A percentile compares a stretch with the other conserved stretches of the same genome.
Evolutionary conservation across 1,140 invertebrate genomes (phyloP).

Genomic region (Neodiprion virginianus): DNA sequence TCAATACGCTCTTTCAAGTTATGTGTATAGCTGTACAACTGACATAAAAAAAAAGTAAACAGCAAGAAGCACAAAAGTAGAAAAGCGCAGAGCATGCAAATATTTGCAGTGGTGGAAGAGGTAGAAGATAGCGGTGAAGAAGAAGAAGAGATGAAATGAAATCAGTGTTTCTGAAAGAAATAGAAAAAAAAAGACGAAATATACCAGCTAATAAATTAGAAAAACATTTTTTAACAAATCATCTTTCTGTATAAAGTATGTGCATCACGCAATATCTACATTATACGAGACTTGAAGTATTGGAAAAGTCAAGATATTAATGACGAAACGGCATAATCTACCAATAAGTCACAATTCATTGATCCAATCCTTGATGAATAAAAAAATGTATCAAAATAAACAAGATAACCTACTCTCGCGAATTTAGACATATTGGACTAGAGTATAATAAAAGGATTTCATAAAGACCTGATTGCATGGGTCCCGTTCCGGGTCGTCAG

Average conservation of each 20-base stretch:
- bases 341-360: not conserved
- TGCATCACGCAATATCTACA: no score
- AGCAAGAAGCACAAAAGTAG: not conserved
- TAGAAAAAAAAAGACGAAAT: slow-evolving; percentile 27
- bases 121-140: slow-evolving; percentile 35
- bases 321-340: not conserved
- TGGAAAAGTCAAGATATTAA: not conserved
- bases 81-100: not conserved
- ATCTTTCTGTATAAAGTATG: no score
- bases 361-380: not conserved
- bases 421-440: slow-evolving; percentile 26
- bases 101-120: not conserved
- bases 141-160: slow-evolving; percentile 32
- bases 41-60: not conserved
- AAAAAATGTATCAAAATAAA: slow-evolving; percentile 20
- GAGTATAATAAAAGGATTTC: slow-evolving; percentile 23
- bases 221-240: no score
- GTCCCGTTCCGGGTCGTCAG: slow-evolving; percentile 47
- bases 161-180: slow-evolving; percentile 46
- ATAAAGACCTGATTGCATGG: slow-evolving; percentile 51
- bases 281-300: no score
- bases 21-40: not conserved
- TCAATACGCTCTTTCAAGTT: not conserved
- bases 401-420: slow-evolving; percentile 9
- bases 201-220: not conserved